Percentiles rank a stretch among this genome's conserved stretches.
Evolutionary conservation across 2,113 vertebrate genomes (phyloP).

Genomic region (Podiceps cristatus): DNA sequence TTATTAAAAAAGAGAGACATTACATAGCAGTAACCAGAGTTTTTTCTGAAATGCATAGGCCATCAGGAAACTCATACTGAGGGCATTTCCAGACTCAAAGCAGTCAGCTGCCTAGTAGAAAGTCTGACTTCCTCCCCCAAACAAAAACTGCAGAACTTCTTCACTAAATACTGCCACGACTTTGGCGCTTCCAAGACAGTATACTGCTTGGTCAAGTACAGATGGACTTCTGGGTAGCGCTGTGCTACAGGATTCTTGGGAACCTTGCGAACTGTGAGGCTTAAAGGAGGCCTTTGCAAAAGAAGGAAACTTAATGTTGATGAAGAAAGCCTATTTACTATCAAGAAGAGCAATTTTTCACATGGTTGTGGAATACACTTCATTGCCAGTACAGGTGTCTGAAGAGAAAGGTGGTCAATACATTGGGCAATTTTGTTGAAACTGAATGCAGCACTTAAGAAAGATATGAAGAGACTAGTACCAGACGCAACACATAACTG

Average conservation of each 20-base stretch:
- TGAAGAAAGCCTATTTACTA: background rate
- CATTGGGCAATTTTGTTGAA: background rate
- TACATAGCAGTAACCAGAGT: fast-evolving
- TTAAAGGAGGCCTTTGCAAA: background rate
- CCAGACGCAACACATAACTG: background rate
- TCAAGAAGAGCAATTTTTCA: background rate
- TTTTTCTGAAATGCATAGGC: background rate
- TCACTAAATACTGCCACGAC: background rate
- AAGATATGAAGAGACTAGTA: background rate
- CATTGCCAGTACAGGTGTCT: background rate
- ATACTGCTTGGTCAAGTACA: background rate
- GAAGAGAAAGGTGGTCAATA: background rate
- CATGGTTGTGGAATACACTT: background rate
- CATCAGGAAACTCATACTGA: background rate
- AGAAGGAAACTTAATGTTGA: background rate
- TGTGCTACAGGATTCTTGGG: background rate
- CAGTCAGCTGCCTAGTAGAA: background rate
- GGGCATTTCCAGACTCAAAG: background rate
- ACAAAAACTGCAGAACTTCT: background rate
- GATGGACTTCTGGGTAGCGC: background rate
- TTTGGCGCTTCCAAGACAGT: background rate
- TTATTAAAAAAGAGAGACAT: background rate
- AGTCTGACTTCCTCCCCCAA: background rate
- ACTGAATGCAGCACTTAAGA: background rate
- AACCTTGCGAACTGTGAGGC: background rate